Percentiles rank a stretch among this genome's conserved stretches.
These are phyloP conservation scores for Hoplostethus mediterraneus DNA, from an alignment of 2,797 vertebrate species.

Conservation along the genomic window DNA sequence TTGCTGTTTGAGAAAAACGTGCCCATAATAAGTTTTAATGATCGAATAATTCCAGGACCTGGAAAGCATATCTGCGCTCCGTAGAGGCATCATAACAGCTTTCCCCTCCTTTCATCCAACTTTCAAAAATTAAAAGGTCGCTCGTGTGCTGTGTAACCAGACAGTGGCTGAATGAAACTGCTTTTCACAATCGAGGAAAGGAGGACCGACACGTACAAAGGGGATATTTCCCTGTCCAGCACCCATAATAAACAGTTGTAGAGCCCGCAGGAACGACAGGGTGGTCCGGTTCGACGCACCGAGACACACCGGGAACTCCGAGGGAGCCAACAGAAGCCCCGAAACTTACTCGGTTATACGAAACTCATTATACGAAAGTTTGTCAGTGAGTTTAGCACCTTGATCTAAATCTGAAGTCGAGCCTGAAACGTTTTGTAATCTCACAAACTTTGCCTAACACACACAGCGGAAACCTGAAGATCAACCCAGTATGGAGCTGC, in stretches of 20 bases:
- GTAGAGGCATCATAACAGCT: neutral
- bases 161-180: neutral
- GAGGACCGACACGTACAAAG: neutral
- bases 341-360: neutral
- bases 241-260: constrained; percentile 42
- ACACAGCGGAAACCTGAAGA: neutral
- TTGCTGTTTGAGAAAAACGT: constrained; percentile 13
- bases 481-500: neutral
- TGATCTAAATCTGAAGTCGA: neutral
- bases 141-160: neutral
- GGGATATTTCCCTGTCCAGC: constrained; percentile 1
- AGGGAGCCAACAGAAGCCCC: neutral
- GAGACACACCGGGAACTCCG: constrained; percentile 23
- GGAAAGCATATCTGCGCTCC: constrained; percentile 10
- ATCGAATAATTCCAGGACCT: neutral
- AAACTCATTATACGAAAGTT: neutral
- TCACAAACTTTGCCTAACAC: constrained; percentile 15
- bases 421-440: constrained; percentile 29
- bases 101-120: constrained; percentile 17
- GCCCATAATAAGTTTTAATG: constrained; percentile 21
- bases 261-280: constrained; percentile 53
- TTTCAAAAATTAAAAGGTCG: neutral
- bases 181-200: constrained; percentile 12
- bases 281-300: constrained; percentile 49
- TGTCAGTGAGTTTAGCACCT: neutral